Percentiles rank a stretch among this genome's conserved stretches.
These are phyloP conservation scores for Ashinkailepas kermadecensis DNA, from an alignment of 2,888 invertebrate species.

Conservation along the genomic window DNA sequence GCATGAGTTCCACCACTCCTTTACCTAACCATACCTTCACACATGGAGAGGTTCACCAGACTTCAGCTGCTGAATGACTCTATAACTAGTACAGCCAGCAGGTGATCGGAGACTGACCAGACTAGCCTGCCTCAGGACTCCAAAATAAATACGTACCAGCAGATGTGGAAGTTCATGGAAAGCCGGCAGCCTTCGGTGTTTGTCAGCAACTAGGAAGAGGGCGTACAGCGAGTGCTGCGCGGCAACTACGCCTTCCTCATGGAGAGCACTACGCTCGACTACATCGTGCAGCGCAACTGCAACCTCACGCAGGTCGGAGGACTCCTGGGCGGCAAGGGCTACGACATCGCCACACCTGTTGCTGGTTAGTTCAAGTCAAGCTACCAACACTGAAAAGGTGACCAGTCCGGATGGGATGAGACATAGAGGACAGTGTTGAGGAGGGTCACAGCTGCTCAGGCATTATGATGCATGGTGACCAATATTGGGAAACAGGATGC, in stretches of 20 bases:
- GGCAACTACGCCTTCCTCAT: slow-evolving; percentile 95
- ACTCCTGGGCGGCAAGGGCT: slow-evolving; percentile 71
- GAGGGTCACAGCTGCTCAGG: no score
- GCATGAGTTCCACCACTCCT: no score
- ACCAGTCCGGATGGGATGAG: no score
- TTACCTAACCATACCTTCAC: no score
- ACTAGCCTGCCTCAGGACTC: slow-evolving; percentile 45
- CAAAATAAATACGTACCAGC: slow-evolving; percentile 79
- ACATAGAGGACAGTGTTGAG: no score
- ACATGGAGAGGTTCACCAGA: no score
- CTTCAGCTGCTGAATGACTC: no score
- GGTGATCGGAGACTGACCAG: no score
- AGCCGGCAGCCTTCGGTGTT: slow-evolving; percentile 68
- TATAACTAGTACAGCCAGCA: no score
- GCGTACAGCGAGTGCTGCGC: slow-evolving; percentile 67
- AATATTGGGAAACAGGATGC: no score
- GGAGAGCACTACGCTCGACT: slow-evolving; percentile 97
- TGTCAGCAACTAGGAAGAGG: slow-evolving; percentile 83
- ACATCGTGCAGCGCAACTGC: slow-evolving; percentile 87
- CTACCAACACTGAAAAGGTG: no score
- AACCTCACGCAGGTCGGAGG: slow-evolving; percentile 97
- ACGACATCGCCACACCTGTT: slow-evolving; percentile 94
- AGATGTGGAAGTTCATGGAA: slow-evolving; percentile 96
- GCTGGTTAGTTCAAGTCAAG: slow-evolving; percentile 49
- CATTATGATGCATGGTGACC: no score